Evolutionary conservation across 2,797 vertebrate genomes (phyloP).

Genomic region (Lagorchestes hirsutus): DNA sequence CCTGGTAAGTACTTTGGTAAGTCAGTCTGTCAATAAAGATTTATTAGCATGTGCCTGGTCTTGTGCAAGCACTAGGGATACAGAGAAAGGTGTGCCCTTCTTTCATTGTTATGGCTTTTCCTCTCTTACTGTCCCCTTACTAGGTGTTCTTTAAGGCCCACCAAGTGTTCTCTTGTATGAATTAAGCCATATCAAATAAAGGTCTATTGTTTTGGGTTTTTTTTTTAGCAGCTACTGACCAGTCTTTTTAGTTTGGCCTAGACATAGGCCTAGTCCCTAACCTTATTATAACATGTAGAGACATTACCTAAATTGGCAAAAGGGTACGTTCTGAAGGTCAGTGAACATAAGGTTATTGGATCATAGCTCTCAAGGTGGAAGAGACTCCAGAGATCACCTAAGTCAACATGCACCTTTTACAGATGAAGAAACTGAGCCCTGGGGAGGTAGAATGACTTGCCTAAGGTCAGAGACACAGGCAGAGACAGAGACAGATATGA

Average conservation of each 20-base stretch:
- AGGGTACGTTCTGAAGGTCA: not conserved
- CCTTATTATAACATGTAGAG: not conserved
- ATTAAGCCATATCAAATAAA: not conserved
- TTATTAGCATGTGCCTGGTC: not conserved
- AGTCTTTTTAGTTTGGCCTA: not conserved
- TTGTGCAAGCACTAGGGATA: not conserved
- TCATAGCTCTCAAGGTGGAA: not conserved
- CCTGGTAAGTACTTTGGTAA: not conserved
- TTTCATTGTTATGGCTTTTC: not conserved
- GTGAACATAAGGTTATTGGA: not conserved
- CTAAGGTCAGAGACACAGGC: too few relatives aligned
- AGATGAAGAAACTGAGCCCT: not conserved
- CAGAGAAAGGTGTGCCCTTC: not conserved
- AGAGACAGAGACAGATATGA: not conserved
- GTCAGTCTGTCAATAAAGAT: not conserved
- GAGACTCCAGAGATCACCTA: not conserved
- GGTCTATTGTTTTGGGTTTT: not conserved
- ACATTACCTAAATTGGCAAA: not conserved
- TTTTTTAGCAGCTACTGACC: not conserved
- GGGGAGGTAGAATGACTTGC: too few relatives aligned
- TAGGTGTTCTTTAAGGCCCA: not conserved
- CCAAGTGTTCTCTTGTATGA: not conserved
- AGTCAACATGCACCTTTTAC: not conserved
- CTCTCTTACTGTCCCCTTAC: not conserved
- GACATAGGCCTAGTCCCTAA: not conserved